Conservation (phyloP, 1,140 invertebrate species). For the Ridgeia piscesae region DNA sequence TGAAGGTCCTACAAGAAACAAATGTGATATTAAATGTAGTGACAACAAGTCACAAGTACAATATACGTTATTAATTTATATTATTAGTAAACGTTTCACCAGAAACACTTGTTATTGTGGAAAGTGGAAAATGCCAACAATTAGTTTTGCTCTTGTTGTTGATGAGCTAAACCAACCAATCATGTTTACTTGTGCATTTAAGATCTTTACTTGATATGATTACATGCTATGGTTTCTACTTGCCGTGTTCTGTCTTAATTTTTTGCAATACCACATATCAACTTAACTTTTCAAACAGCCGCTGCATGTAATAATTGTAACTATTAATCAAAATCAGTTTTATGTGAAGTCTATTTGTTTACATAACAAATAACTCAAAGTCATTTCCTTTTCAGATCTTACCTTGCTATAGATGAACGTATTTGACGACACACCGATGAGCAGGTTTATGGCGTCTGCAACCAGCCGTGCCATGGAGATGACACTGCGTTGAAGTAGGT, state of each 20-base stretch:
- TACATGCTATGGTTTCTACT: no score
- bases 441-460: constrained; percentile 37
- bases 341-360: neutral
- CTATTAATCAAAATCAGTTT: neutral
- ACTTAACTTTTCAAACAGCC: no score
- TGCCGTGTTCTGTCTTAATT: no score
- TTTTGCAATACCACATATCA: no score
- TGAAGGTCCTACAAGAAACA: constrained; percentile 33
- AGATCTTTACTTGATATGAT: no score
- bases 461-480: constrained; percentile 35
- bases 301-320: neutral
- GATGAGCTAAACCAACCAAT: no score
- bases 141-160: neutral
- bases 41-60: neutral
- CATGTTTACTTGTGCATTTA: no score
- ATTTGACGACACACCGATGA: constrained; percentile 43
- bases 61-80: neutral
- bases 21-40: constrained; percentile 2
- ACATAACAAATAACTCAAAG: neutral
- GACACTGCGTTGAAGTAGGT: constrained; percentile 9
- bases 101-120: neutral
- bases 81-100: neutral
- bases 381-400: constrained; percentile 1
- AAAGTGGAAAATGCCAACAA: neutral
- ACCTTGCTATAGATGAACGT: constrained; percentile 33